Conservation (phyloP, 1,140 invertebrate genomes). For the Eriocheir sinensis region DNA sequence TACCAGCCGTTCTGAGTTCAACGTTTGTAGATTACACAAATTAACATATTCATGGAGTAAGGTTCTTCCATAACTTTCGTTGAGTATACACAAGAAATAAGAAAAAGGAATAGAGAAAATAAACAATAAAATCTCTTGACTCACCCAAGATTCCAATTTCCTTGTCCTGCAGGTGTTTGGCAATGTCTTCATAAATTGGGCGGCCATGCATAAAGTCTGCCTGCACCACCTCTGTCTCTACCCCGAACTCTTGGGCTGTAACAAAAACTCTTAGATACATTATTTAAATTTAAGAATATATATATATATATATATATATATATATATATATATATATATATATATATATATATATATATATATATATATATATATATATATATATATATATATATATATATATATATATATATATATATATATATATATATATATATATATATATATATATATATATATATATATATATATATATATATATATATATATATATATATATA, state of each 20-base stretch:
- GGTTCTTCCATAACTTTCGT: too few relatives aligned
- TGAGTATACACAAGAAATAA: too few relatives aligned
- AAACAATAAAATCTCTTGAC: neutral
- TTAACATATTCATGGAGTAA: too few relatives aligned
- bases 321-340: conserved; percentile 53
- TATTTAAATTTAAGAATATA: conserved; percentile 35
- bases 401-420: conserved; percentile 40
- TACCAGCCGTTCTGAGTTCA: too few relatives aligned
- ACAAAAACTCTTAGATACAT: neutral
- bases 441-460: conserved; percentile 50
- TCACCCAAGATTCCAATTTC: conserved; percentile 83
- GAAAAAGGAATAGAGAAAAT: too few relatives aligned
- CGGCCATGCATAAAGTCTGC: conserved; percentile 81
- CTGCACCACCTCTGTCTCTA: conserved; percentile 81
- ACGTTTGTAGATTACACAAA: too few relatives aligned
- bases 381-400: conserved; percentile 38
- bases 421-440: conserved; percentile 51
- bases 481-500: neutral
- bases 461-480: conserved; percentile 46
- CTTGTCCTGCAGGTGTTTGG: conserved; percentile 80
- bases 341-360: conserved; percentile 39
- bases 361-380: conserved; percentile 33
- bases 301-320: conserved; percentile 53
- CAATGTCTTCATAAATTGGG: conserved; percentile 78
- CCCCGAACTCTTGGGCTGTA: conserved; percentile 71